phyloP scores from a whole-genome alignment of 2,797 vertebrate species.

The Cottoperca gobio region DNA sequence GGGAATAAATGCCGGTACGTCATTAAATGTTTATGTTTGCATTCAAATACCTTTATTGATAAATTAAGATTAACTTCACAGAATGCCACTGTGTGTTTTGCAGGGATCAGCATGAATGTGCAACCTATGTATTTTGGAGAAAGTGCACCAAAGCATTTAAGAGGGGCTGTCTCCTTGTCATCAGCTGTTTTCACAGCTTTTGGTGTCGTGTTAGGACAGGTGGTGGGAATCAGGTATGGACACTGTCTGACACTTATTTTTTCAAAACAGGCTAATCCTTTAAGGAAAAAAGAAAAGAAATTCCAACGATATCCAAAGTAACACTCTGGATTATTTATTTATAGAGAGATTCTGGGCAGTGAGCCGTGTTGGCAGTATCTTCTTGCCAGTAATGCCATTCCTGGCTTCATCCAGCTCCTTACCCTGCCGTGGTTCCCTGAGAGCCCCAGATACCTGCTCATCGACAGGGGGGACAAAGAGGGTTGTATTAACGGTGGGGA shows the following conservation, averaged over 20 bases:
- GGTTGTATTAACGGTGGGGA: constrained; percentile 88
- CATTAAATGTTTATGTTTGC: neutral
- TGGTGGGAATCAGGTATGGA: constrained; percentile 89
- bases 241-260: neutral
- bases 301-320: constrained; percentile 5
- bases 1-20: constrained; percentile 90
- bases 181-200: constrained; percentile 91
- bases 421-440: constrained; percentile 93
- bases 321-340: constrained; percentile 46
- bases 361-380: constrained; percentile 90
- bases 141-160: constrained; percentile 90
- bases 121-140: constrained; percentile 97
- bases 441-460: constrained; percentile 94
- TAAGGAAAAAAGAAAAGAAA: neutral
- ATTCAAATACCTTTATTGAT: neutral
- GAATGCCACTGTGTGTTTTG: constrained; percentile 30
- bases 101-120: constrained; percentile 94
- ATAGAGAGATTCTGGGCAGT: constrained; percentile 90
- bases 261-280: neutral
- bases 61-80: neutral
- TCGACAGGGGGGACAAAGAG: constrained; percentile 89
- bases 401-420: constrained; percentile 89
- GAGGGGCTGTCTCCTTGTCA: constrained; percentile 89
- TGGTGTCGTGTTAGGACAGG: constrained; percentile 90
- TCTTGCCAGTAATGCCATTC: constrained; percentile 90